Conservation (phyloP, 2,797 vertebrate species). For the Myotis pilosus region DNA sequence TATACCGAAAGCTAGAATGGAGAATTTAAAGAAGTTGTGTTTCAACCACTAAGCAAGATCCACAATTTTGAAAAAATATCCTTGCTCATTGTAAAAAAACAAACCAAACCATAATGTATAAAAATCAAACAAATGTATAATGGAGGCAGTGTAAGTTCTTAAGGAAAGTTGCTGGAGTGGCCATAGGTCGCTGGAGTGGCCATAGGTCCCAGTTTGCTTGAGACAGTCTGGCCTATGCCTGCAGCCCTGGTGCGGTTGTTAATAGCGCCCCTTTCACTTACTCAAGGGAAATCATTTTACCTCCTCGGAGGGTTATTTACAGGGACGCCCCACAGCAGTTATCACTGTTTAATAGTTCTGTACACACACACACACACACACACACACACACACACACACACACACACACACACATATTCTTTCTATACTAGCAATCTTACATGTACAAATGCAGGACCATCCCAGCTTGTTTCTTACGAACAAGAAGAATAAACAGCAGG, state of each 20-base stretch:
- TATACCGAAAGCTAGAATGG: not conserved
- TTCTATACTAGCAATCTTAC: not conserved
- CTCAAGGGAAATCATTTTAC: not conserved
- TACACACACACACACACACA: not conserved
- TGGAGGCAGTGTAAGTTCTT: not conserved
- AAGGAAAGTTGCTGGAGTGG: not conserved
- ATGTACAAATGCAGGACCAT: not conserved
- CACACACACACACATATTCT: not conserved
- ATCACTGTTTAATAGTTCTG: not conserved
- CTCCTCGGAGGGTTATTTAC: not conserved
- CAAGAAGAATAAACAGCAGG: not conserved
- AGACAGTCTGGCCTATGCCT: not conserved
- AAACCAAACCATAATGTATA: not conserved
- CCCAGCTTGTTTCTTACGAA: not conserved
- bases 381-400: not conserved
- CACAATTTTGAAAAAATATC: not conserved
- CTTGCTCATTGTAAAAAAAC: constrained; percentile 13
- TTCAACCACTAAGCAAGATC: not conserved
- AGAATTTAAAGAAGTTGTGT: not conserved
- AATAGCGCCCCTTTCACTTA: not conserved
- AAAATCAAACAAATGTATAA: constrained; percentile 6
- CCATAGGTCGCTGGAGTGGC: not conserved
- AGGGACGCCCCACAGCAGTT: not conserved
- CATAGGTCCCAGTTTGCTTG: not conserved
- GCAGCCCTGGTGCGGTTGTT: not conserved